Evolutionary conservation across 2,797 vertebrate genomes (phyloP).

Genomic region (Artibeus jamaicensis): DNA sequence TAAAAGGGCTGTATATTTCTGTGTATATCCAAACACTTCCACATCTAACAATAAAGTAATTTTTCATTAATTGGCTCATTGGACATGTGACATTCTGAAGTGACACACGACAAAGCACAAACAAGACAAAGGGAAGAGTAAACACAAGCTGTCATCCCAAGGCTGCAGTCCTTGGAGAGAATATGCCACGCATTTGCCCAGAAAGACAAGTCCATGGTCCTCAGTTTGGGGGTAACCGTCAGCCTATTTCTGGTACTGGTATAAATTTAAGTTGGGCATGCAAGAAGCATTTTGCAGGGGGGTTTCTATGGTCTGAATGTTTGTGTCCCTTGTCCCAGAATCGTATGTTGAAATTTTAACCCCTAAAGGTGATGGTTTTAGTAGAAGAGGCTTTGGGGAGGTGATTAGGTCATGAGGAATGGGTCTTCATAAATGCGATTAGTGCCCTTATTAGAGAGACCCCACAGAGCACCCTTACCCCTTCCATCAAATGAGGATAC

Average conservation of each 20-base stretch:
- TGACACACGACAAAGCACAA: conserved; percentile 43
- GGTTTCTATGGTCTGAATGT: neutral
- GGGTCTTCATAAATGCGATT: neutral
- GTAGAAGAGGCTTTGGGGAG: neutral
- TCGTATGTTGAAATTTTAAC: neutral
- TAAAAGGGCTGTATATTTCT: conserved; percentile 21
- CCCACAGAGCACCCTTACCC: neutral
- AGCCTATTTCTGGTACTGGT: neutral
- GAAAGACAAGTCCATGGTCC: neutral
- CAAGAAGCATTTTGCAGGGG: neutral
- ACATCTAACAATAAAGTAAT: neutral
- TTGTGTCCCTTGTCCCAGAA: neutral
- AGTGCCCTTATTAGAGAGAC: neutral
- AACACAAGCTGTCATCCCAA: conserved; percentile 4
- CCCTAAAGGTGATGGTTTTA: neutral
- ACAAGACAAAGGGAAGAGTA: conserved; percentile 30
- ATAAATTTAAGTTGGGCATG: neutral
- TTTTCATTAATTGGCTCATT: conserved; percentile 40
- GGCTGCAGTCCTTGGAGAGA: neutral
- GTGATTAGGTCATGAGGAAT: neutral
- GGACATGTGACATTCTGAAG: conserved; percentile 5
- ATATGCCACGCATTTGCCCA: neutral
- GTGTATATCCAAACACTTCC: conserved; percentile 15
- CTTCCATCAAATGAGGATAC: neutral
- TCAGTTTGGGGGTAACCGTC: neutral